Percentiles rank a stretch among this genome's conserved stretches.
Conservation (phyloP, 1,140 invertebrate genomes). For the Cyclina sinensis region DNA sequence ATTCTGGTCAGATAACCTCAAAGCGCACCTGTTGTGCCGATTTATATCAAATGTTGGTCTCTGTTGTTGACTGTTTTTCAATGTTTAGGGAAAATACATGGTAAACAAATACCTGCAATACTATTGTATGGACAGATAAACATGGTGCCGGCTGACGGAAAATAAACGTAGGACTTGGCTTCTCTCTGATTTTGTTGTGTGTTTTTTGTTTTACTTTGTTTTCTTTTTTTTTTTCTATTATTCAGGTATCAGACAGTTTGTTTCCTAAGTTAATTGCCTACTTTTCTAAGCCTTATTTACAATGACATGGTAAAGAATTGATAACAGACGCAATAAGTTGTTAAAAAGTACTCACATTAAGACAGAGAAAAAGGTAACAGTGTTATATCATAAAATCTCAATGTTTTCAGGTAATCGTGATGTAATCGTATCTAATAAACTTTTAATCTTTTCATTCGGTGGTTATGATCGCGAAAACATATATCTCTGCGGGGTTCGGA, state of each 20-base stretch:
- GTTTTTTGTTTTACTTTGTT: too few species aligned
- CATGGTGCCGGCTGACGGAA: too few species aligned
- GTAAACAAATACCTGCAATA: too few species aligned
- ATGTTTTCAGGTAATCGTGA: constrained; percentile 17
- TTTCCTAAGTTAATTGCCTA: too few species aligned
- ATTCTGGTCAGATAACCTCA: not conserved
- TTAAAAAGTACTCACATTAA: not conserved
- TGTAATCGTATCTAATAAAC: constrained; percentile 48
- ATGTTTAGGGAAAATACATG: too few species aligned
- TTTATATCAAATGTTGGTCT: too few species aligned
- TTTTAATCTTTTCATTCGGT: constrained; percentile 37
- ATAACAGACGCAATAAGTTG: constrained; percentile 15
- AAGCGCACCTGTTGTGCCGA: not conserved
- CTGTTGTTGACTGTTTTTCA: not conserved
- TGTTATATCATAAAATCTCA: constrained; percentile 11
- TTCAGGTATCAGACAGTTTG: not conserved
- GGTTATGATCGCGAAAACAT: constrained; percentile 44
- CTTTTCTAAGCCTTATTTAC: not conserved
- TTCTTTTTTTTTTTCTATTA: too few species aligned
- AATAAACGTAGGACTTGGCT: too few species aligned
- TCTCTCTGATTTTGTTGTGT: too few species aligned
- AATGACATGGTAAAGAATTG: constrained; percentile 8
- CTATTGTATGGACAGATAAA: too few species aligned
- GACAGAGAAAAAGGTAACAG: not conserved
- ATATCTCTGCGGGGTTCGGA: constrained; percentile 12